These are phyloP conservation scores for Macquaria ambigua DNA, from an alignment of 2,113 vertebrate genomes.

Conservation along the genomic window DNA sequence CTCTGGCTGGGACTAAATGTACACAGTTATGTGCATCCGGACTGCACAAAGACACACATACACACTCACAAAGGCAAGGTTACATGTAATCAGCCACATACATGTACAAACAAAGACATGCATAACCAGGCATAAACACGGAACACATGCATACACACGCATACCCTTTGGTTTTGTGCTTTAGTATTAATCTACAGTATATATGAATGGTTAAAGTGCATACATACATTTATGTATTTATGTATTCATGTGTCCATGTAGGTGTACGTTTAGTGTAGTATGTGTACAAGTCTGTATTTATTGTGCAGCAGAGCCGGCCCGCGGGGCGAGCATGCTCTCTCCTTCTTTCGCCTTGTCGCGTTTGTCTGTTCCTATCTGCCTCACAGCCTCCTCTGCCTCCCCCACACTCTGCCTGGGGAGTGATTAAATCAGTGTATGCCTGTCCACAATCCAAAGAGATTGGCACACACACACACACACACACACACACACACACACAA, in stretches of 20 bases:
- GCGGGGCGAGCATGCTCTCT: conserved; percentile 68
- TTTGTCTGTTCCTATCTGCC: conserved; percentile 84
- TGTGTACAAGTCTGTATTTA: conserved; percentile 68
- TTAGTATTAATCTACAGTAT: background rate
- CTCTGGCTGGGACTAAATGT: conserved; percentile 67
- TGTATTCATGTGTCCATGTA: conserved; percentile 37
- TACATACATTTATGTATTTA: background rate
- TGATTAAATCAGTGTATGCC: conserved; percentile 83
- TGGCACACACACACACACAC: conserved; percentile 63
- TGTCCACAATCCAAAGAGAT: conserved; percentile 79
- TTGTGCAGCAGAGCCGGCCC: conserved; percentile 64
- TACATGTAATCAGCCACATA: conserved; percentile 41
- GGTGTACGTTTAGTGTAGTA: conserved; percentile 44
- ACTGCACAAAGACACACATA: conserved; percentile 37
- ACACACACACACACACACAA: conserved; percentile 41
- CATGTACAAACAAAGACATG: conserved; percentile 7
- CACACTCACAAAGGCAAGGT: conserved; percentile 37
- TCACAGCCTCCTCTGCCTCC: conserved; percentile 79
- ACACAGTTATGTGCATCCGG: conserved; percentile 53
- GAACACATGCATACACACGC: background rate
- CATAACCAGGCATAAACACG: background rate
- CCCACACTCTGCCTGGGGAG: conserved; percentile 78
- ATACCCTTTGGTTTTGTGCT: background rate
- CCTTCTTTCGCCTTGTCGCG: conserved; percentile 82
- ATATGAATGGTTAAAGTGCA: conserved; percentile 1